Evolutionary conservation across 2,113 vertebrate species (phyloP), one percentile per base, ranked within the genome.

Genomic region (Takifugu flavidus): DNA sequence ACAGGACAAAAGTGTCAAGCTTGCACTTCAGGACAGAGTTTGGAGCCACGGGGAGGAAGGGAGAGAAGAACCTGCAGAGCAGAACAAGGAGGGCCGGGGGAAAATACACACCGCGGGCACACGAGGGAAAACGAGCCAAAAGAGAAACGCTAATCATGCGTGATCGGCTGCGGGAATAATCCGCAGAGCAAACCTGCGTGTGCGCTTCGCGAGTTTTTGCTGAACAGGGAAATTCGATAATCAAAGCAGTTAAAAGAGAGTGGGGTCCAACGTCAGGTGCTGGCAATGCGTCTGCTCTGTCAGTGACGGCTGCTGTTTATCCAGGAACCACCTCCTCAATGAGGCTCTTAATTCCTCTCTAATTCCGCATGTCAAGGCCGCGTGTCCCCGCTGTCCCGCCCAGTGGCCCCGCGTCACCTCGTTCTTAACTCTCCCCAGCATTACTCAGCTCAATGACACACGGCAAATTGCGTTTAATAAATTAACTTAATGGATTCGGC

Each of bases 381-480:
- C 46, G 80, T 82, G 64, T 82, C 82, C 80, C 81, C 65, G 67
- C 85, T 75, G 79, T 80, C 86, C 87, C 79, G 77, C 82, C 80
- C 87, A 78, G 28, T 78, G 79, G 87, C 79, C 82, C 78, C 75
- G 53, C 79, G 88, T 88, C 89, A 86, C 77, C 82, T 79, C 78
- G 81, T 86, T 86, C 86, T 79, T 88, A 79, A 61, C 88, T 91
- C 90, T 88, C 75, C 73, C 75, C 90, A 89, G 89, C 93, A 91
- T 94, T 92, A 92, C 90, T 92, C 93, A 90, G 90, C 89, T 93
- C 91, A 93, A 93, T 92, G 91, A 93, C 90, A 94, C 91, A 92
- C 91, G 89, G 92, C 92, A 94, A 95, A 95, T 91, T 93, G 92
- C 90, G 83, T 93, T 95, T 95, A 95, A 95, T 95, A 95, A 95